Evolutionary conservation across 2,888 invertebrate species (phyloP).

Genomic region (Chouioia cunea): DNA sequence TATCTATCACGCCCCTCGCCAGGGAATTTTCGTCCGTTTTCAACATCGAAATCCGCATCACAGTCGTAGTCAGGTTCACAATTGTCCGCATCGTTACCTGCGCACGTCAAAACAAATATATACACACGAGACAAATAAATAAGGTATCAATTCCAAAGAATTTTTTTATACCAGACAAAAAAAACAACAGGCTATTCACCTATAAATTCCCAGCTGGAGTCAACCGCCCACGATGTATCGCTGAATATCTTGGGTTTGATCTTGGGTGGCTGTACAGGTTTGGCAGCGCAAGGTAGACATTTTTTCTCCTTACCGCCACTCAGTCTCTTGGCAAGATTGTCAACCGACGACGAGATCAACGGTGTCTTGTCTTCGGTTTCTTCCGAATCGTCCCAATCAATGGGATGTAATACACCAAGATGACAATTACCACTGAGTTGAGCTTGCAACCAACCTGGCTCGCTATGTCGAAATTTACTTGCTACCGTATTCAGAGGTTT

Average conservation of each 20-base stretch:
- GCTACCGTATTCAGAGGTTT: slow-evolving; percentile 34
- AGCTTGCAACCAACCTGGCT: slow-evolving; percentile 63
- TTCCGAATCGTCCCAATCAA: slow-evolving; percentile 66
- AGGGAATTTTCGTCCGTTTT: slow-evolving; percentile 67
- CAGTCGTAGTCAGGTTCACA: slow-evolving; percentile 71
- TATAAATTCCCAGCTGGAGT: slow-evolving; percentile 93
- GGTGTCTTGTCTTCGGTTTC: slow-evolving; percentile 65
- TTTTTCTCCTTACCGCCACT: slow-evolving; percentile 66
- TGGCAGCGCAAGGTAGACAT: slow-evolving; percentile 72
- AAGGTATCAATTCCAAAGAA: not conserved
- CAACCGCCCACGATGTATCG: slow-evolving; percentile 82
- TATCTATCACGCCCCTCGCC: slow-evolving; percentile 64
- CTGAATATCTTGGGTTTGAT: slow-evolving; percentile 69
- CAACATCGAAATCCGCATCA: slow-evolving; percentile 70
- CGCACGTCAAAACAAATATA: slow-evolving; percentile 36
- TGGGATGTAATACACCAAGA: slow-evolving; percentile 58
- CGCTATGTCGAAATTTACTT: slow-evolving; percentile 62
- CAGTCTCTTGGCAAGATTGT: slow-evolving; percentile 72
- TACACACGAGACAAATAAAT: not conserved
- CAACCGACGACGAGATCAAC: slow-evolving; percentile 77
- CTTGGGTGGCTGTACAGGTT: slow-evolving; percentile 80
- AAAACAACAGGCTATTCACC: slow-evolving; percentile 66
- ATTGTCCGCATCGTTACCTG: slow-evolving; percentile 72
- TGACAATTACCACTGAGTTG: slow-evolving; percentile 49
- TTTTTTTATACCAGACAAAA: not conserved